phyloP scores from a whole-genome alignment of 2,113 vertebrate genomes.

The Galeopterus variegatus region DNA sequence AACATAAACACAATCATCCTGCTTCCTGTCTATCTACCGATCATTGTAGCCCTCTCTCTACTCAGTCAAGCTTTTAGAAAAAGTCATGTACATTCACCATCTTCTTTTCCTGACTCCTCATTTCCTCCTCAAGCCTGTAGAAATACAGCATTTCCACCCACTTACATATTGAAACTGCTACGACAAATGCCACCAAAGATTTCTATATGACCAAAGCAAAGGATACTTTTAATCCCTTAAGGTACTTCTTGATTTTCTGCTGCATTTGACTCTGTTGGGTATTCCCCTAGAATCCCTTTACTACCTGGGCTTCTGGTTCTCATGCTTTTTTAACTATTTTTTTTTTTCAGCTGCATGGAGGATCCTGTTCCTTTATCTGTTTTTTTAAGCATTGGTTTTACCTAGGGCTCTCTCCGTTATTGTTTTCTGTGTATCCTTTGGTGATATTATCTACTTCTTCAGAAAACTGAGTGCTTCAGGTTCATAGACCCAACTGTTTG shows the following conservation, averaged over 20 bases:
- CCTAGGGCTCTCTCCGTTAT: neutral
- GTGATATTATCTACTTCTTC: neutral
- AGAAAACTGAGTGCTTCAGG: neutral
- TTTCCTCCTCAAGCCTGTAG: neutral
- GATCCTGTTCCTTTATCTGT: neutral
- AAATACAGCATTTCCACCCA: neutral
- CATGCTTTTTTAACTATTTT: neutral
- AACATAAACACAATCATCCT: neutral
- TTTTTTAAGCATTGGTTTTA: neutral
- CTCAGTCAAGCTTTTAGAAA: neutral
- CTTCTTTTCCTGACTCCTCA: neutral
- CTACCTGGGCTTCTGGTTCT: neutral
- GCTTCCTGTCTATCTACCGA: neutral
- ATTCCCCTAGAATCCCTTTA: neutral
- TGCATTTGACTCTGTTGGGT: neutral
- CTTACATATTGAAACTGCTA: neutral
- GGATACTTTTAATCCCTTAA: neutral
- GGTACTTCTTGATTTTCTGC: neutral
- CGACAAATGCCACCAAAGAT: neutral
- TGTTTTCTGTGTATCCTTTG: neutral
- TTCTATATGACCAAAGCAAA: neutral
- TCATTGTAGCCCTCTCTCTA: neutral
- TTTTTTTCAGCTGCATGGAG: neutral
- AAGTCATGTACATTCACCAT: too few species aligned
- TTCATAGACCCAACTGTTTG: neutral